Evolutionary conservation across 2,113 vertebrate genomes (phyloP), one percentile per base, ranked within the genome.

Genomic region (Ovibos moschatus): DNA sequence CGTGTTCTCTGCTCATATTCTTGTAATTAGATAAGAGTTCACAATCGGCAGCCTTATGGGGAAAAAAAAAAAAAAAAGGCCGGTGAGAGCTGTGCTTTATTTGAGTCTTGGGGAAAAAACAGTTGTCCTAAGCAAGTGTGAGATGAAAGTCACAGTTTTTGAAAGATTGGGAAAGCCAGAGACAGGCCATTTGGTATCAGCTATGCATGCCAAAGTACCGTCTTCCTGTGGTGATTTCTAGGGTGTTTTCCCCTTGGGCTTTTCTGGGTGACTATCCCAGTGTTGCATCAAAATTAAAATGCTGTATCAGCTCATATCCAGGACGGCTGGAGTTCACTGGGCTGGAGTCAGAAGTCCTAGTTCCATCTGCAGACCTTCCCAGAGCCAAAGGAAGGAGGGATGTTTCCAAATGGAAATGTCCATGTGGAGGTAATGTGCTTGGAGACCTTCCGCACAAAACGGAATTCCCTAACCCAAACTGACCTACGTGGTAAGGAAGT

Each of bases 271-370:
- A 58, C 74, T 33, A 2, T 60, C 5, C 43, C 21, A 81, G 71
- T 47, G 33, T 60, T 92, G 23, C 82, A 30, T 81, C 78, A 81
- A 17, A 87, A 71, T 57, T 93, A 96, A 95, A 95, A 93, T n/a
- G 43, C 62, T 95, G 0, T 53, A 13, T 78, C 60, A 45, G 8
- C 76, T 83, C 43, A 60, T 43, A 55, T 62, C 50, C 2, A 57
- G 40, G 16, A 60, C 11, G 51, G 55, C 95, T 89, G 17, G 81
- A 91, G 53, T 78, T 93, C 19, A 9, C 40, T 89, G 55, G 94
- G 11, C 11, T 84, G 87, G 36, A 87, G 33, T 78, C 43, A 51
- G 83, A 87, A 67, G 15, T 47, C 81, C 85, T 92, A 19, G 2
- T 97, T 96, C 15, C 40, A 79, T 51, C n/a, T 17, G 50, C 86